phyloP scores from a whole-genome alignment of 2,888 invertebrate genomes.

The Xylocampa areola region DNA sequence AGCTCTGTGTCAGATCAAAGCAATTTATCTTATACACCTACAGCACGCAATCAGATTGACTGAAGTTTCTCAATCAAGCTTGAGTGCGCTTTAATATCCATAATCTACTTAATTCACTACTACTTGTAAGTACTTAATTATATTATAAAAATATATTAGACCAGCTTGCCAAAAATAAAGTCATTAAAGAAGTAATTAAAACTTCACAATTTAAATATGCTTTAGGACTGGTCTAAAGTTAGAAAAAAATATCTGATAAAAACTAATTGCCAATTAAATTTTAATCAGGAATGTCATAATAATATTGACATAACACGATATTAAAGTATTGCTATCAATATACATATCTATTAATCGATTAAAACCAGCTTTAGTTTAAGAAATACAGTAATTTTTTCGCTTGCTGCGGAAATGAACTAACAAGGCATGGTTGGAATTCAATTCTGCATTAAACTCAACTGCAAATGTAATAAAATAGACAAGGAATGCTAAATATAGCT shows the following conservation, averaged over 20 bases:
- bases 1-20: constrained; percentile 36
- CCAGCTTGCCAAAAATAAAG: neutral
- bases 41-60: constrained; percentile 18
- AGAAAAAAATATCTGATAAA: neutral
- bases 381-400: neutral
- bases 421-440: neutral
- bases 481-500: neutral
- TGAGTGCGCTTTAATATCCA: constrained; percentile 9
- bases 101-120: constrained; percentile 10
- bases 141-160: too few species aligned
- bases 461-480: neutral
- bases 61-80: constrained; percentile 19
- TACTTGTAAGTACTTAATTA: constrained; percentile 1
- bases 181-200: constrained; percentile 3
- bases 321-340: neutral
- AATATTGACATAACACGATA: neutral
- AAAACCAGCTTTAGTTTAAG: neutral
- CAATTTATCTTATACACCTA: constrained; percentile 24
- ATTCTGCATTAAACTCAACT: neutral
- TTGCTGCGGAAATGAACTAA: neutral
- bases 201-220: neutral
- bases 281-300: neutral
- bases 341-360: neutral
- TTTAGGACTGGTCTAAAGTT: neutral
- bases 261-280: neutral